These are phyloP conservation scores for Mystacides longicornis DNA, from an alignment of 2,888 invertebrate genomes.

Conservation along the genomic window DNA sequence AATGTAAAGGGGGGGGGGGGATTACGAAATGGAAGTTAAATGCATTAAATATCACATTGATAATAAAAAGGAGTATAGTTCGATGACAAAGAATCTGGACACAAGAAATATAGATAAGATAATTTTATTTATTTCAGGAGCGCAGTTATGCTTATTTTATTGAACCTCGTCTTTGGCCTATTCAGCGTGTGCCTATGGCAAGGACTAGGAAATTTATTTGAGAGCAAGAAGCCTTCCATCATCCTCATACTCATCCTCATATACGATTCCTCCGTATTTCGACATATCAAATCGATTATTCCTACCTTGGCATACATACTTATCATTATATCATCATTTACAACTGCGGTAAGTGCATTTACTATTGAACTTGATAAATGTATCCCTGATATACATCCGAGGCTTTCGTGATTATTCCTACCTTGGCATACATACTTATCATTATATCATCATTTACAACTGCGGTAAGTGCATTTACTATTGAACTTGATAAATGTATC, in stretches of 20 bases:
- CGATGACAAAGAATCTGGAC: too few relatives aligned
- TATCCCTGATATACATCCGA: too few relatives aligned
- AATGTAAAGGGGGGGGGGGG: too few relatives aligned
- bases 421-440: too few relatives aligned
- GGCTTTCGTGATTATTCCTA: too few relatives aligned
- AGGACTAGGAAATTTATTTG: conserved; percentile 35
- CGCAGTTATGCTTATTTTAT: conserved; percentile 48
- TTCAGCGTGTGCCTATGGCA: conserved; percentile 53
- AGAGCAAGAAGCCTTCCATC: conserved; percentile 45
- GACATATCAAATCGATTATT: conserved; percentile 47
- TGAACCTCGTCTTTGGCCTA: conserved; percentile 51
- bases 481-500: too few relatives aligned
- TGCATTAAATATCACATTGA: too few relatives aligned
- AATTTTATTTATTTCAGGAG: conserved; percentile 43
- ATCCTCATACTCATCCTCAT: conserved; percentile 52
- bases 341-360: conserved; percentile 52
- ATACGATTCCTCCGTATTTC: conserved; percentile 49
- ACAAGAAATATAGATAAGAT: not conserved
- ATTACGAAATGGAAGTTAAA: too few relatives aligned
- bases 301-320: conserved; percentile 49
- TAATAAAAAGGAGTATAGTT: too few relatives aligned
- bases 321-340: conserved; percentile 52
- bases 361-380: too few relatives aligned
- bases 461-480: too few relatives aligned
- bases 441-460: too few relatives aligned